Percentiles rank a stretch among this genome's conserved stretches.
Evolutionary conservation across 2,888 invertebrate genomes (phyloP).

Genomic region (Pollenia griseotomentosa): DNA sequence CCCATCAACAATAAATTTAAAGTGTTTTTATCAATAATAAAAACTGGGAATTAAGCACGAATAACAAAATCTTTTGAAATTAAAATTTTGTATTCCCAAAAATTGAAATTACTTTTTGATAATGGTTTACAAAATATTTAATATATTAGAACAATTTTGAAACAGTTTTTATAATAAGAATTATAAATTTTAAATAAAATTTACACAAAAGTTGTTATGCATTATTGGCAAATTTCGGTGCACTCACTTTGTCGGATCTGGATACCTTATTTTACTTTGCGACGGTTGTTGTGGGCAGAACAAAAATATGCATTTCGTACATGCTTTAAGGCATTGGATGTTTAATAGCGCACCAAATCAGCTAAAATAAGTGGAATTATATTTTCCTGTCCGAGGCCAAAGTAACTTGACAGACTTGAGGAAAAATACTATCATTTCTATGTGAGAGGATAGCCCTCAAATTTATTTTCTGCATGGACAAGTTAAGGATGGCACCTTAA

Average conservation of each 20-base stretch:
- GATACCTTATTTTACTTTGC: slow-evolving; percentile 45
- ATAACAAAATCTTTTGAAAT: no score
- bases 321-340: slow-evolving; percentile 55
- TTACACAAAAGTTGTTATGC: no score
- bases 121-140: no score
- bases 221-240: slow-evolving; percentile 49
- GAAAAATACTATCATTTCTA: slow-evolving; percentile 45
- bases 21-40: no score
- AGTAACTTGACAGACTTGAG: slow-evolving; percentile 46
- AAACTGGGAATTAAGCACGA: no score
- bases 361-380: slow-evolving; percentile 49
- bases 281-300: slow-evolving; percentile 56
- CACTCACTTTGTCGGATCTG: slow-evolving; percentile 20
- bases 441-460: slow-evolving; percentile 50
- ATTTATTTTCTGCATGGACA: slow-evolving; percentile 36
- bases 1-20: no score
- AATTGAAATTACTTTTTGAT: no score
- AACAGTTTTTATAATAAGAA: no score
- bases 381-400: slow-evolving; percentile 59
- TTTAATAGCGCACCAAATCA: slow-evolving; percentile 18
- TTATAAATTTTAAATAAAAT: no score
- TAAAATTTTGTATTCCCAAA: no score
- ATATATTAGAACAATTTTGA: no score
- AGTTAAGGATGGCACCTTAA: slow-evolving; percentile 39
- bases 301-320: slow-evolving; percentile 40